These are phyloP conservation scores for Hyperoplus immaculatus DNA, from an alignment of 2,797 vertebrate genomes.

Conservation along the genomic window DNA sequence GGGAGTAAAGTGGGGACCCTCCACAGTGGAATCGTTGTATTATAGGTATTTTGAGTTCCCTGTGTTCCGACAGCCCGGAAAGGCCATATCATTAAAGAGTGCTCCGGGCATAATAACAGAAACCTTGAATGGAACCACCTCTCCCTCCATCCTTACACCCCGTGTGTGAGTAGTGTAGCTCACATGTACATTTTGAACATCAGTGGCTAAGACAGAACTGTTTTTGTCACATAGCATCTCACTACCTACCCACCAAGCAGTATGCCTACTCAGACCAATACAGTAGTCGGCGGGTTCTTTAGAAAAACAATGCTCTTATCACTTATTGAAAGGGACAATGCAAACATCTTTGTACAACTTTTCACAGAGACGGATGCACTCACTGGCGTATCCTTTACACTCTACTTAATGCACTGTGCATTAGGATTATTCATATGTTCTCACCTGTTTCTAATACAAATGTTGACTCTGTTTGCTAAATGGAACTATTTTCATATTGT, in stretches of 20 bases:
- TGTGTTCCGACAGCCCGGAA: no score
- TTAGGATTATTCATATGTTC: neutral
- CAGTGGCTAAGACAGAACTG: neutral
- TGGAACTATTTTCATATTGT: neutral
- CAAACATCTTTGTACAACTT: slow-evolving; percentile 4
- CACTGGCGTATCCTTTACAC: neutral
- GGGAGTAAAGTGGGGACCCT: no score
- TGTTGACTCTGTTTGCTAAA: neutral
- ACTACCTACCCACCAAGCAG: neutral
- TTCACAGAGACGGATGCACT: neutral
- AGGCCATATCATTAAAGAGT: no score
- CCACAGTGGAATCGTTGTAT: no score
- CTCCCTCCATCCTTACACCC: no score
- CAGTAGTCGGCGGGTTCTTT: neutral
- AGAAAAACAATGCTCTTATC: neutral
- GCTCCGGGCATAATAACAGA: no score
- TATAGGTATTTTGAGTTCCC: no score
- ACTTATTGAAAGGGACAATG: slow-evolving; percentile 20
- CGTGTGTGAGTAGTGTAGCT: neutral
- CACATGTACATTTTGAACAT: slow-evolving; percentile 3
- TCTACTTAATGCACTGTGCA: neutral
- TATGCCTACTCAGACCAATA: neutral
- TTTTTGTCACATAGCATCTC: neutral
- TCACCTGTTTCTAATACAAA: neutral
- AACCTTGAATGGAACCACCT: no score